A percentile compares a stretch with the other conserved stretches of the same genome.
Evolutionary conservation across 2,113 vertebrate genomes (phyloP).

Genomic region (Protobothrops mucrosquamatus): DNA sequence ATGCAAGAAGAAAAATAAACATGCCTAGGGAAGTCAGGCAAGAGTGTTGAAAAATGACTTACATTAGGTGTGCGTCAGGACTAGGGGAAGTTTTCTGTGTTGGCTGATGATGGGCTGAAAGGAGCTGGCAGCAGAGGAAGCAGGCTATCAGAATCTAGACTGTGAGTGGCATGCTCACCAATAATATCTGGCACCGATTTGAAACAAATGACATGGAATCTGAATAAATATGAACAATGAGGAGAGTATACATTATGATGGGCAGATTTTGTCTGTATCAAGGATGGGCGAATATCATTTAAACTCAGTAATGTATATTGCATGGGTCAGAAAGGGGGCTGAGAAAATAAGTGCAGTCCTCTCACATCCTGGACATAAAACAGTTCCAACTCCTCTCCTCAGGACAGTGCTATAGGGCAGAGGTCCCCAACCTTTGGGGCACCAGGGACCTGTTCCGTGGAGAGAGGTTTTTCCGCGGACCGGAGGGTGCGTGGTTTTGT

Average conservation of each 20-base stretch:
- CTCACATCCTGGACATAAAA: too few relatives aligned
- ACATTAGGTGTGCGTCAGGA: neutral
- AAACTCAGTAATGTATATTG: too few relatives aligned
- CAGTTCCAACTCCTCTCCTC: too few relatives aligned
- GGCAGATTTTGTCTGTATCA: too few relatives aligned
- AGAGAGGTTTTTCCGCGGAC: too few relatives aligned
- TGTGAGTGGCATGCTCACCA: neutral
- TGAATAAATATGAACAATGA: neutral
- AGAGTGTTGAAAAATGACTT: neutral
- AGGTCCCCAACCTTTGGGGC: too few relatives aligned
- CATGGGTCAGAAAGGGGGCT: too few relatives aligned
- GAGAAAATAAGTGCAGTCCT: too few relatives aligned
- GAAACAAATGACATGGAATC: neutral
- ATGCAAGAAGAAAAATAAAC: neutral
- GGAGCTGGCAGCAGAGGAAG: neutral
- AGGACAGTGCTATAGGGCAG: too few relatives aligned
- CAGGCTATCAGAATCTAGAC: neutral
- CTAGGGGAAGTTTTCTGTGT: neutral
- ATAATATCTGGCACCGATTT: neutral
- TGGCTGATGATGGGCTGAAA: neutral
- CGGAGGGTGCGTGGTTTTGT: too few relatives aligned
- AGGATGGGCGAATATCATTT: too few relatives aligned
- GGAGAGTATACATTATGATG: neutral
- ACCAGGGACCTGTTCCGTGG: too few relatives aligned
- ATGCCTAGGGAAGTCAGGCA: neutral